These are phyloP conservation scores for Plodia interpunctella DNA, from an alignment of 1,140 invertebrate species.

Conservation along the genomic window DNA sequence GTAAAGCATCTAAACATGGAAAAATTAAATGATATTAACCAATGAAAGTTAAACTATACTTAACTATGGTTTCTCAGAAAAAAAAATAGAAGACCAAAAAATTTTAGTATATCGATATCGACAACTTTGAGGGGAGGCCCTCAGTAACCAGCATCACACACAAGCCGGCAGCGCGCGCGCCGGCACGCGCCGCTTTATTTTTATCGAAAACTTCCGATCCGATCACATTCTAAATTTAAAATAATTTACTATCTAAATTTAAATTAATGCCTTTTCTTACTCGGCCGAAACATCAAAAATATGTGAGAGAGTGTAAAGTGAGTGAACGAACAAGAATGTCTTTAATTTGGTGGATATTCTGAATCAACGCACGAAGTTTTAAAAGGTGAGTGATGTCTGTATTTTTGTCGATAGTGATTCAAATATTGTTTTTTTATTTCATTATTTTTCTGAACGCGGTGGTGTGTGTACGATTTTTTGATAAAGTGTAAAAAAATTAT, in stretches of 20 bases:
- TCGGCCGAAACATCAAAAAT: background rate
- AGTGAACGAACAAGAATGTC: background rate
- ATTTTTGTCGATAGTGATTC: constrained; percentile 12
- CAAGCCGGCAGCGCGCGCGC: constrained; percentile 15
- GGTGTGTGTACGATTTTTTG: background rate
- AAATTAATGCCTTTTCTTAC: constrained; percentile 7
- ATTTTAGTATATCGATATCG: background rate
- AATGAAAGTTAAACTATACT: too few species aligned
- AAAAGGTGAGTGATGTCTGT: constrained; percentile 7
- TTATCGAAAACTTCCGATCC: constrained; percentile 24
- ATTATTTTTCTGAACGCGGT: background rate
- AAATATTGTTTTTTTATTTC: background rate
- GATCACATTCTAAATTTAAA: constrained; percentile 16
- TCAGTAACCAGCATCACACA: background rate
- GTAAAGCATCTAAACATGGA: too few species aligned
- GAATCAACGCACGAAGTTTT: background rate
- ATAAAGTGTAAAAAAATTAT: too few species aligned
- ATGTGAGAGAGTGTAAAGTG: background rate
- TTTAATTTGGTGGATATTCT: background rate
- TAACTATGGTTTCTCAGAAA: too few species aligned
- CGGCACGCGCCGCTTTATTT: constrained; percentile 22
- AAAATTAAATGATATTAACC: too few species aligned
- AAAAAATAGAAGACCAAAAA: too few species aligned
- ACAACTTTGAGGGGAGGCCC: background rate
- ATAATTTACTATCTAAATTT: too few species aligned